phyloP scores from a whole-genome alignment of 2,888 invertebrate genomes.

The Gortyna flavago region DNA sequence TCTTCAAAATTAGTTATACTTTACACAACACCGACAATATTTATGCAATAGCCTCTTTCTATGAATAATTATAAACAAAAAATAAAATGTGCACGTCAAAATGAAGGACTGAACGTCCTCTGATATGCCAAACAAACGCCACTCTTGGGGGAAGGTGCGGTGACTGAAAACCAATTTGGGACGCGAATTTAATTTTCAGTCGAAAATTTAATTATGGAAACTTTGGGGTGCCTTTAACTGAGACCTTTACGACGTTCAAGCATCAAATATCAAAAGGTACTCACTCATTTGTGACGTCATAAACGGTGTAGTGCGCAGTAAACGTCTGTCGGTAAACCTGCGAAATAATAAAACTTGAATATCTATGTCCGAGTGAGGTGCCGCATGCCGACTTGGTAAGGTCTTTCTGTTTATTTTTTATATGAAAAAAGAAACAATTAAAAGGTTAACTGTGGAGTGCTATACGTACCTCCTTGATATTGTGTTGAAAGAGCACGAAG shows the following conservation, averaged over 20 bases:
- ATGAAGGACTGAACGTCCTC: constrained; percentile 35
- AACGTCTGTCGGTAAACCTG: constrained; percentile 96
- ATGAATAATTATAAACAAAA: constrained; percentile 29
- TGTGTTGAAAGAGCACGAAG: constrained; percentile 96
- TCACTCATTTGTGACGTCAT: constrained; percentile 97
- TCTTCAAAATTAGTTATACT: constrained; percentile 67
- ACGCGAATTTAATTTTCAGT: constrained; percentile 75
- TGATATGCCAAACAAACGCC: constrained; percentile 64
- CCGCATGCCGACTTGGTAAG: constrained; percentile 63
- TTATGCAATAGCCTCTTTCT: constrained; percentile 31
- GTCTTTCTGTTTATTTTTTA: constrained; percentile 62
- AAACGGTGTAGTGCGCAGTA: constrained; percentile 97
- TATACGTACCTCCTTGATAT: constrained; percentile 94
- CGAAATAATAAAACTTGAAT: constrained; percentile 79
- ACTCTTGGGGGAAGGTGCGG: constrained; percentile 68
- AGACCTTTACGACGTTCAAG: constrained; percentile 71
- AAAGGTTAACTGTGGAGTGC: constrained; percentile 67
- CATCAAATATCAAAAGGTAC: constrained; percentile 84
- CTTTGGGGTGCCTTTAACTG: constrained; percentile 68
- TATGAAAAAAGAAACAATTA: constrained; percentile 71
- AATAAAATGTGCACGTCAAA: constrained; percentile 32
- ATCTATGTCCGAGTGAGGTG: constrained; percentile 52
- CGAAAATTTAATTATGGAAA: constrained; percentile 74
- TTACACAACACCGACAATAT: constrained; percentile 46
- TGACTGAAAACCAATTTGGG: constrained; percentile 75